phyloP scores from a whole-genome alignment of 2,888 invertebrate genomes.

The Zygaena filipendulae region DNA sequence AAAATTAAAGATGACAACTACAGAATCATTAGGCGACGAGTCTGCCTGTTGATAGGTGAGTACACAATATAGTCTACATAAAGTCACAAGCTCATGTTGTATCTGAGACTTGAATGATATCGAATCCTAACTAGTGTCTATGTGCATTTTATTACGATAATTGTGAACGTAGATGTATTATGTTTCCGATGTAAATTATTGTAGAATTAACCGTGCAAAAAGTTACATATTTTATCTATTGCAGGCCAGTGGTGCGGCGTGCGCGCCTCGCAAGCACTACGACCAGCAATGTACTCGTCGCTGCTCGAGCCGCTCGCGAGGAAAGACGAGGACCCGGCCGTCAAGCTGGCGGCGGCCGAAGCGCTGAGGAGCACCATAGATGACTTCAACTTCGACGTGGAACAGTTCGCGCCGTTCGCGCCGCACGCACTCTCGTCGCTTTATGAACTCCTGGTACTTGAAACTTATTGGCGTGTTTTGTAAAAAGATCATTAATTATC shows the following conservation, averaged over 20 bases:
- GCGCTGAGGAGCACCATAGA: slow-evolving; percentile 87
- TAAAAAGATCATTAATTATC: background rate
- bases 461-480: slow-evolving; percentile 1
- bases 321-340: slow-evolving; percentile 84
- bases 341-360: slow-evolving; percentile 86
- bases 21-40: slow-evolving; percentile 83
- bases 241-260: slow-evolving; percentile 80
- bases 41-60: slow-evolving; percentile 85
- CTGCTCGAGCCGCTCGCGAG: slow-evolving; percentile 75
- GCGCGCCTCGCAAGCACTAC: slow-evolving; percentile 79
- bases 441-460: slow-evolving; percentile 79
- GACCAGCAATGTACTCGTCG: slow-evolving; percentile 84
- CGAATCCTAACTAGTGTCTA: too few relatives aligned
- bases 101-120: background rate
- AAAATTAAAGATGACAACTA: slow-evolving; percentile 85
- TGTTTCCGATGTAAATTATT: too few relatives aligned
- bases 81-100: background rate
- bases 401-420: slow-evolving; percentile 87
- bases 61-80: slow-evolving; percentile 4
- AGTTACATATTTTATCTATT: slow-evolving; percentile 4
- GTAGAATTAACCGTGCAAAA: too few relatives aligned
- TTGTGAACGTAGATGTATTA: too few relatives aligned
- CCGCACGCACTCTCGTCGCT: slow-evolving; percentile 82
- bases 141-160: too few relatives aligned
- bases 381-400: slow-evolving; percentile 91